Conservation (phyloP, 2,888 invertebrate species). For the Lepeophtheirus nordmannii region DNA sequence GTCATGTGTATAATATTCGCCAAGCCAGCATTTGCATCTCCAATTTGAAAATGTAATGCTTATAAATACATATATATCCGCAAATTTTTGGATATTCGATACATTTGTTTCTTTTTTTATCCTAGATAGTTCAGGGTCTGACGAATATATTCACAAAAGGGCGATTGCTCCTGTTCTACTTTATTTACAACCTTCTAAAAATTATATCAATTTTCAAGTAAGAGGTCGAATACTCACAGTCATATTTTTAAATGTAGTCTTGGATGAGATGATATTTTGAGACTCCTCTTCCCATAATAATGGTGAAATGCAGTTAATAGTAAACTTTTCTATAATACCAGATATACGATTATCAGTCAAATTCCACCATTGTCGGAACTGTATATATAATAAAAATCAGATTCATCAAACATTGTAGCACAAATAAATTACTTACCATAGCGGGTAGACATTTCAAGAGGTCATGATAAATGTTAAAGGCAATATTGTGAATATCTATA, state of each 20-base stretch:
- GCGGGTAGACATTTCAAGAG: conserved; percentile 10
- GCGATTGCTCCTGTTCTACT: too few relatives aligned
- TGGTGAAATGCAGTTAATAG: conserved; percentile 18
- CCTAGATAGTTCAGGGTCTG: too few relatives aligned
- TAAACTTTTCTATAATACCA: conserved; percentile 23
- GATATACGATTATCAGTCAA: conserved; percentile 17
- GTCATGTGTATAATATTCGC: not conserved
- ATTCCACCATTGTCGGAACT: conserved; percentile 21
- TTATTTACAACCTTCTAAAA: too few relatives aligned
- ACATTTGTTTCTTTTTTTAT: too few relatives aligned
- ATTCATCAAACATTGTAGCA: not conserved
- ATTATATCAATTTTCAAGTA: too few relatives aligned
- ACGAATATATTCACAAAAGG: too few relatives aligned
- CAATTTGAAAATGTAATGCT: not conserved
- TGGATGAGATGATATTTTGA: conserved; percentile 14
- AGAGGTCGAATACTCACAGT: conserved; percentile 26
- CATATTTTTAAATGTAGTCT: conserved; percentile 27
- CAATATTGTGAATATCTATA: conserved; percentile 13
- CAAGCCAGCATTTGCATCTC: not conserved
- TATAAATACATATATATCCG: not conserved
- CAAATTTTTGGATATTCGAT: too few relatives aligned
- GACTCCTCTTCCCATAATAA: conserved; percentile 17
- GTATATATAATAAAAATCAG: not conserved
- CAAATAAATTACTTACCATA: conserved; percentile 2
- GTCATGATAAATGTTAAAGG: conserved; percentile 12